phyloP scores from a whole-genome alignment of 53 echinoderm and acorn worm genomes.

The Temnopleurus reevesii region DNA sequence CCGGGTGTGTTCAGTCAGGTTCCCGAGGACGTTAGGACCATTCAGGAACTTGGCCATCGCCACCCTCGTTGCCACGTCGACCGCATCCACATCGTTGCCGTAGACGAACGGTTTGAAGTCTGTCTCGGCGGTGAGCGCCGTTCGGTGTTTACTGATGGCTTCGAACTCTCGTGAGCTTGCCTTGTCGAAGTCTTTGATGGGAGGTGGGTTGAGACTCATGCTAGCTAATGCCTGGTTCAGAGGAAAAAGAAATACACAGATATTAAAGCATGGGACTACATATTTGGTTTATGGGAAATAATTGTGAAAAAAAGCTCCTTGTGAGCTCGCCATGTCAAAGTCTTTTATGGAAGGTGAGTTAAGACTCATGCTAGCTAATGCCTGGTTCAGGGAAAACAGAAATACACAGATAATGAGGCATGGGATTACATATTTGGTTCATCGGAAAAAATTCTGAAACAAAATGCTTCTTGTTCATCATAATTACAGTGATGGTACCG shows the following conservation, averaged over 20 bases:
- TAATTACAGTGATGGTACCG: no score
- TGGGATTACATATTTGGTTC: not conserved
- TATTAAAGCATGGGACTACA: not conserved
- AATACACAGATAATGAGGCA: not conserved
- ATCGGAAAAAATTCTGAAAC: no score
- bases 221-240: constrained; percentile 75
- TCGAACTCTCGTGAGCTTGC: constrained; percentile 76
- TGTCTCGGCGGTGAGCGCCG: constrained; percentile 65
- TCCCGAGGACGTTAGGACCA: constrained; percentile 86
- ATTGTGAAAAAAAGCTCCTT: no score
- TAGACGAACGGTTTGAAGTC: constrained; percentile 88
- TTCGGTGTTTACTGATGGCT: constrained; percentile 69
- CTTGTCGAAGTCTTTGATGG: constrained; percentile 92
- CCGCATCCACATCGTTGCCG: constrained; percentile 95
- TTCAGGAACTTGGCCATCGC: constrained; percentile 98
- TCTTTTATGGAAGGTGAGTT: constrained; percentile 90
- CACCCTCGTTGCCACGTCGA: constrained; percentile 92
- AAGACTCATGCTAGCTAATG: constrained; percentile 90
- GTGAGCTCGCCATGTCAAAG: constrained; percentile 79
- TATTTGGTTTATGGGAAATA: no score
- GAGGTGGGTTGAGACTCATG: constrained; percentile 91
- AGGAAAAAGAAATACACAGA: not conserved
- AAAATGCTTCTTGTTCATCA: no score
- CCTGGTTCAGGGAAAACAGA: constrained; percentile 41
- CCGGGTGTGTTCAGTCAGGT: constrained; percentile 89